Evolutionary conservation across 2,113 vertebrate species (phyloP), one percentile per base, ranked within the genome.

Genomic region (Harpagus bidentatus): DNA sequence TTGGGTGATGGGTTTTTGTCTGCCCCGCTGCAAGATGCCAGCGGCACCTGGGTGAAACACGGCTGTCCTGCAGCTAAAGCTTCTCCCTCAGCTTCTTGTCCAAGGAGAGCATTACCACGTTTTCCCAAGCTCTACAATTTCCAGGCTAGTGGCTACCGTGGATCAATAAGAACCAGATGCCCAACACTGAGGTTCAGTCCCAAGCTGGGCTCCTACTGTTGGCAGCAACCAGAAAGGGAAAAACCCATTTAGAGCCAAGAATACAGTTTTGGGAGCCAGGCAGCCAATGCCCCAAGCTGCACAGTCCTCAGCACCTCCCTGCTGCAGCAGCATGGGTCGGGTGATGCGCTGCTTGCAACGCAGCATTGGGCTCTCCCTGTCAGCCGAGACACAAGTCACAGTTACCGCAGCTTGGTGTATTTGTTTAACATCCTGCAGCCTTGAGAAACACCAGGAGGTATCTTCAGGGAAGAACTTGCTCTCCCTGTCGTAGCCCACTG

Each of bases 71-170:
- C n/a, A 22, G 74, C 32, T 32, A 4, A 13, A 26, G 74, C 84
- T 12, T 63, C 48, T 77, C 67, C 77, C 45, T n/a, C 42, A 2
- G 29, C 71, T 67, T 23, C 63, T 36, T 5, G 2, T 1, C 0
- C 82, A 62, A 32, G 47, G 14, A 5, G 8, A 45, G 1, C 2
- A 0, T 31, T 2, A 2, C 43, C 16, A 10, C 5, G 0, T 13
- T 55, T 7, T 7, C 10, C 70, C 31, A 1, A 48, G 6, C 31
- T 42, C 71, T 13, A 13, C 76, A 7, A 0, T 47, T 55, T 26
- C 55, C 59, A 77, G 13, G 15, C 69, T 26, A 2, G 32, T 1
- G 16, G 32, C n/a, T 45, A 10, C 42, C 19, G 1, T 0, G 2
- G 63, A 12, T 4, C 3, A 2, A 34, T 8, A 6, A 88, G 29